A percentile compares a stretch with the other conserved stretches of the same genome.
Conservation (phyloP, 2,113 vertebrate species). For the Pelodiscus sinensis region DNA sequence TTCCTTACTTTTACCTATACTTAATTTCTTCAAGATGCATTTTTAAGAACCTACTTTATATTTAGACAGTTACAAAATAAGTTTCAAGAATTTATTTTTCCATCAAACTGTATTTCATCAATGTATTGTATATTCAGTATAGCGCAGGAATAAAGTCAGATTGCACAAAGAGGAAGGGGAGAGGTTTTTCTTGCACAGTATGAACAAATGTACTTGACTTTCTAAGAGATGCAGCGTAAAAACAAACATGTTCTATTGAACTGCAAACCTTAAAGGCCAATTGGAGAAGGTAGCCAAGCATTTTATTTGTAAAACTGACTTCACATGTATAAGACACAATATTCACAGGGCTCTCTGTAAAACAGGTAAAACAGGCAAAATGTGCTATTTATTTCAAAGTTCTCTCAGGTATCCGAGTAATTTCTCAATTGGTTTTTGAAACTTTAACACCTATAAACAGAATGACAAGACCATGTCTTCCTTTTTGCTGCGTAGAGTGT, state of each 20-base stretch:
- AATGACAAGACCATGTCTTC: not conserved
- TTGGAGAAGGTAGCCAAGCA: not conserved
- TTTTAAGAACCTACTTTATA: conserved; percentile 29
- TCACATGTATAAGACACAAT: not conserved
- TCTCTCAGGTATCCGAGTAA: not conserved
- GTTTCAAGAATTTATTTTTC: not conserved
- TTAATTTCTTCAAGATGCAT: not conserved
- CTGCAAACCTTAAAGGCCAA: not conserved
- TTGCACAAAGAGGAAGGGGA: not conserved
- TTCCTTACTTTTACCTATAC: not conserved
- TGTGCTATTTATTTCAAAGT: not conserved
- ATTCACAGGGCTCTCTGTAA: not conserved
- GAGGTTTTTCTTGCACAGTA: not conserved
- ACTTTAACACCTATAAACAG: not conserved
- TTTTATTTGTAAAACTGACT: not conserved
- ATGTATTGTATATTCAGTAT: not conserved
- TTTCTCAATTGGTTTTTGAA: conserved; percentile 1
- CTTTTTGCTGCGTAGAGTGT: not conserved
- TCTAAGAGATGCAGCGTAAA: rapidly evolving
- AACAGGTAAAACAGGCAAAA: not conserved
- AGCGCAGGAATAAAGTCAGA: not conserved
- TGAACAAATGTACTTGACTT: not conserved
- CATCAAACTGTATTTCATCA: not conserved
- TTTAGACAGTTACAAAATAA: conserved; percentile 1
- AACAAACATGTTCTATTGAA: not conserved